These are phyloP conservation scores for Platysteira castanea DNA, from an alignment of 2,113 vertebrate genomes.

Conservation along the genomic window DNA sequence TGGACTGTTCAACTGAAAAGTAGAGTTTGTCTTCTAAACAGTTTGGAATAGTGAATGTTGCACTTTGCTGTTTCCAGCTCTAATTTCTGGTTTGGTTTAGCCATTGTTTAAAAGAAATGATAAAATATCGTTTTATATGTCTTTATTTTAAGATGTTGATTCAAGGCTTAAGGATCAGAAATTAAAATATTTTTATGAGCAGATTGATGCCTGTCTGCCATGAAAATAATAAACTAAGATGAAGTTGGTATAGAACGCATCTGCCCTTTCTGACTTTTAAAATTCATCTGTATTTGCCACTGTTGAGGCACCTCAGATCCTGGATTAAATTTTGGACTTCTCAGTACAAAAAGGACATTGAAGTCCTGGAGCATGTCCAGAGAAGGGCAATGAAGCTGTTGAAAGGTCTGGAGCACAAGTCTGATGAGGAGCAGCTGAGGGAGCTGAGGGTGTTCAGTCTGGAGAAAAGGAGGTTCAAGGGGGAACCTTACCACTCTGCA, in stretches of 20 bases:
- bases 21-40: background rate
- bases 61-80: background rate
- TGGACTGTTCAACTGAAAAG: background rate
- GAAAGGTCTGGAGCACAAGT: background rate
- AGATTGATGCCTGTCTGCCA: background rate
- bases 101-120: background rate
- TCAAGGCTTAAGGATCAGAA: background rate
- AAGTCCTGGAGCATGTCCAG: background rate
- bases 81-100: background rate
- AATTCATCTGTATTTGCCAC: accelerated
- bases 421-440: background rate
- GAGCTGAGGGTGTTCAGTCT: background rate
- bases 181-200: background rate
- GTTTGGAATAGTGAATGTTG: background rate
- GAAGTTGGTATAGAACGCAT: accelerated
- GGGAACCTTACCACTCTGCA: background rate
- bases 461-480: background rate
- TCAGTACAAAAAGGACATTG: background rate
- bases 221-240: background rate
- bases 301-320: background rate
- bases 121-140: background rate
- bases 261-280: too few relatives aligned
- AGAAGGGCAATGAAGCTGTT: background rate
- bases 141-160: background rate
- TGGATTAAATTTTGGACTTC: background rate